phyloP scores from a whole-genome alignment of 2,113 vertebrate genomes.

The Empidonax alnorum region DNA sequence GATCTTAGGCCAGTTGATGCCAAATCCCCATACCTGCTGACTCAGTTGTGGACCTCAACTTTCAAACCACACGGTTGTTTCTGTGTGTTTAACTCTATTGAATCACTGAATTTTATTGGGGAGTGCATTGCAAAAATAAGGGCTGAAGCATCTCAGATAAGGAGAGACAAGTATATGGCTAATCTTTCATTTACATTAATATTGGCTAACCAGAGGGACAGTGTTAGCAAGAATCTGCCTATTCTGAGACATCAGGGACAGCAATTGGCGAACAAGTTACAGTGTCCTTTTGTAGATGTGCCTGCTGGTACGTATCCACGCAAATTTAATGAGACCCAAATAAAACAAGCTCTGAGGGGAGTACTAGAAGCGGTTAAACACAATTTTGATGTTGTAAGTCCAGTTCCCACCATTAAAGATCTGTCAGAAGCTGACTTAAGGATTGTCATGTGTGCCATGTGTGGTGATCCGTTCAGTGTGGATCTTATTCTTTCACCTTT shows the following conservation, averaged over 20 bases:
- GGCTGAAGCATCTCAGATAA: slow-evolving; percentile 88
- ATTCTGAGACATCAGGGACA: slow-evolving; percentile 97
- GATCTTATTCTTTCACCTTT: slow-evolving; percentile 99
- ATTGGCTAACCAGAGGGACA: slow-evolving; percentile 94
- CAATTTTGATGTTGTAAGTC: slow-evolving; percentile 90
- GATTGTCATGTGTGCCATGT: slow-evolving; percentile 99
- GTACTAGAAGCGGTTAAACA: slow-evolving; percentile 94
- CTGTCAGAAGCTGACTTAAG: slow-evolving; percentile 94
- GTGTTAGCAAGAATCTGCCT: slow-evolving; percentile 90
- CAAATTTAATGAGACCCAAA: slow-evolving; percentile 96
- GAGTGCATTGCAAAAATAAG: slow-evolving; percentile 95
- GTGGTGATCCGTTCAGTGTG: slow-evolving; percentile 96
- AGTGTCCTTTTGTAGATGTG: slow-evolving; percentile 97
- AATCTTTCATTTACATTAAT: slow-evolving; percentile 94
- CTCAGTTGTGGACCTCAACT: slow-evolving; percentile 88
- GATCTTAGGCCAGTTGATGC: slow-evolving; percentile 93
- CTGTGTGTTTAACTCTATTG: slow-evolving; percentile 97
- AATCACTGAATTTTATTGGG: slow-evolving; percentile 94
- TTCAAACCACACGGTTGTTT: slow-evolving; percentile 98
- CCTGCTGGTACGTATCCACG: slow-evolving; percentile 90
- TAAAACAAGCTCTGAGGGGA: slow-evolving; percentile 94
- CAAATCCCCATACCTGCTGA: slow-evolving; percentile 91
- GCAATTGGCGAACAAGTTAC: slow-evolving; percentile 96
- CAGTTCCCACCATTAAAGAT: slow-evolving; percentile 93
- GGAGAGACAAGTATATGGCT: slow-evolving; percentile 89